phyloP scores from a whole-genome alignment of 2,797 vertebrate species.

The Loriculus beryllinus region DNA sequence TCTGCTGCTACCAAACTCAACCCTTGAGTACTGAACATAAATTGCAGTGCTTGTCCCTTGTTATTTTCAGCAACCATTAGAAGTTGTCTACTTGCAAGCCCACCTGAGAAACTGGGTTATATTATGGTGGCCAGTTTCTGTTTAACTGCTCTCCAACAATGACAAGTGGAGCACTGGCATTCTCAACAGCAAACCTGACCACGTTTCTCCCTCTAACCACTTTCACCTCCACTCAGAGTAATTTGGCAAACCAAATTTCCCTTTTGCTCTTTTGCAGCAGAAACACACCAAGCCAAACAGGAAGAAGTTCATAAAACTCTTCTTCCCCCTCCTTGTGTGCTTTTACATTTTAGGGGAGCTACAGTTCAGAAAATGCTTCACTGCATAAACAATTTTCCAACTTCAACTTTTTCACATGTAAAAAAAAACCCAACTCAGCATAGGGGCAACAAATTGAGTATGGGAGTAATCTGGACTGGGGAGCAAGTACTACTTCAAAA shows the following conservation, averaged over 20 bases:
- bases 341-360: background rate
- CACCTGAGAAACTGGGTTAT: background rate
- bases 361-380: background rate
- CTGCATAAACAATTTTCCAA: background rate
- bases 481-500: background rate
- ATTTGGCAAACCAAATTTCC: background rate
- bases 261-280: background rate
- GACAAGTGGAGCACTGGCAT: background rate
- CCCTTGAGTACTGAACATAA: background rate
- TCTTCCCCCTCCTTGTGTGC: background rate
- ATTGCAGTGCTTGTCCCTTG: background rate
- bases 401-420: background rate
- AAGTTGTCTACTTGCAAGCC: background rate
- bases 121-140: background rate
- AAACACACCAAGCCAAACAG: background rate
- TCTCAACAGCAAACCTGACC: background rate
- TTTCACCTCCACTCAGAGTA: background rate
- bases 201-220: background rate
- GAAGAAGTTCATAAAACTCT: constrained; percentile 10
- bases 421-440: background rate
- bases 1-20: background rate
- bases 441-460: background rate
- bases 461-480: background rate
- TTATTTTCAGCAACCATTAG: background rate
- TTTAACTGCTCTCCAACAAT: background rate